Conservation (phyloP, 2,888 invertebrate species). For the Sicus ferrugineus region DNA sequence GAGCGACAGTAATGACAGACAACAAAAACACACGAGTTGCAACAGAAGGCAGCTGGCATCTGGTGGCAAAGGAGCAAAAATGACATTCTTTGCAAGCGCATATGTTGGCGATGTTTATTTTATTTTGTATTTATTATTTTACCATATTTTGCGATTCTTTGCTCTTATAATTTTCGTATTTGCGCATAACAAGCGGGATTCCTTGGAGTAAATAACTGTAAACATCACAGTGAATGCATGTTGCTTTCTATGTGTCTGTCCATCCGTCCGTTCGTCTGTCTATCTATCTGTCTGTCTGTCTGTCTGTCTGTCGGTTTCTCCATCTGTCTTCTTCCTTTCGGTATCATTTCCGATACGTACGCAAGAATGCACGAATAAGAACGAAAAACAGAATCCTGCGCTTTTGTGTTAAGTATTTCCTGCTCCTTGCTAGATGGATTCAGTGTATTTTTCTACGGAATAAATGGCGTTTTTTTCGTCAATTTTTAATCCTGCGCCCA, state of each 20-base stretch:
- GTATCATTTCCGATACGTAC: conserved; percentile 9
- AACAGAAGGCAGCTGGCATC: neutral
- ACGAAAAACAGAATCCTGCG: neutral
- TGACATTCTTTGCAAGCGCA: conserved; percentile 14
- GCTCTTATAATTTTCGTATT: conserved; percentile 31
- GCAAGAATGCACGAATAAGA: conserved; percentile 5
- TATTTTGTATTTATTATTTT: conserved; percentile 6
- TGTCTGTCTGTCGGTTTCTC: no score
- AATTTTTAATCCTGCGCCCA: no score
- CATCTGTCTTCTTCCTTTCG: neutral
- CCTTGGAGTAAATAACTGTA: conserved; percentile 26
- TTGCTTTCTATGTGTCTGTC: neutral
- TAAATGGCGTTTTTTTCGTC: no score
- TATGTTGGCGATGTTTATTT: neutral
- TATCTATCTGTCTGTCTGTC: neutral
- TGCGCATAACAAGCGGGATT: conserved; percentile 26
- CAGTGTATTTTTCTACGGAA: no score
- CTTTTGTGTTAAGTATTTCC: neutral
- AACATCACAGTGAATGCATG: neutral
- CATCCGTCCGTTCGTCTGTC: no score
- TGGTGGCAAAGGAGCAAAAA: neutral
- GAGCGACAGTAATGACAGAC: neutral
- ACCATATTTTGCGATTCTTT: neutral
- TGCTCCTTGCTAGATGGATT: no score
- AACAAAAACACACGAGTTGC: conserved; percentile 15